phyloP scores from a whole-genome alignment of 1,140 invertebrate genomes.

The Drosophila punjabiensis region DNA sequence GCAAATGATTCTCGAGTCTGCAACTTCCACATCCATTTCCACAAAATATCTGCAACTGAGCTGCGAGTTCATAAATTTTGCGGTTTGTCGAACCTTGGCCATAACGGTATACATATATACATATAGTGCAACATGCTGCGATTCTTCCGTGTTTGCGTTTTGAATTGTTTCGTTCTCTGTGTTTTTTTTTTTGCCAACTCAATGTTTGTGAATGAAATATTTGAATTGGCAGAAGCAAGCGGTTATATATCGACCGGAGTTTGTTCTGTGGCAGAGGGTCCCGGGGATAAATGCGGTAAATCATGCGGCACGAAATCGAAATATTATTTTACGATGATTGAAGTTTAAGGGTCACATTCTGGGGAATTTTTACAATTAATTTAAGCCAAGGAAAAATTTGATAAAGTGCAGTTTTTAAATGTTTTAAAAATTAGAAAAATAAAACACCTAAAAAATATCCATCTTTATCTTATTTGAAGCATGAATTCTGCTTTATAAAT shows the following conservation, averaged over 20 bases:
- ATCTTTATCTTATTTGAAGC: background rate
- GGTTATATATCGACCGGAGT: conserved; percentile 21
- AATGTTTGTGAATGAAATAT: conserved; percentile 45
- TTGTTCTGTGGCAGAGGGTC: background rate
- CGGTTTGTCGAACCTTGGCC: conserved; percentile 36
- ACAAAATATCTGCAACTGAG: conserved; percentile 34
- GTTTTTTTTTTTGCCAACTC: conserved; percentile 16
- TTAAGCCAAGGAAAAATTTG: background rate
- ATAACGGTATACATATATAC: conserved; percentile 23
- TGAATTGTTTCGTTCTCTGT: background rate
- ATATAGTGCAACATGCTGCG: conserved; percentile 38
- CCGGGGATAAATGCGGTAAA: conserved; percentile 23
- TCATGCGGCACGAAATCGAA: conserved; percentile 8
- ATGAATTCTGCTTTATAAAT: background rate
- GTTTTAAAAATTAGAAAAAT: background rate
- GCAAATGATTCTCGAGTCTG: conserved; percentile 40
- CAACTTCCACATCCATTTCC: conserved; percentile 29
- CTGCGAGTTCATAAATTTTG: conserved; percentile 38
- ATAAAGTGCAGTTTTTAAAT: background rate
- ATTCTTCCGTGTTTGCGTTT: conserved; percentile 27
- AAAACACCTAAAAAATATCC: background rate
- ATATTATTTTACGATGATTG: conserved; percentile 25
- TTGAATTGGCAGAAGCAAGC: conserved; percentile 24
- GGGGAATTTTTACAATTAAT: background rate
- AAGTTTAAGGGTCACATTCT: background rate